Evolutionary conservation across 2,888 invertebrate genomes (phyloP), one percentile per base, ranked within the genome.

Genomic region (Mesochorus sp.): DNA sequence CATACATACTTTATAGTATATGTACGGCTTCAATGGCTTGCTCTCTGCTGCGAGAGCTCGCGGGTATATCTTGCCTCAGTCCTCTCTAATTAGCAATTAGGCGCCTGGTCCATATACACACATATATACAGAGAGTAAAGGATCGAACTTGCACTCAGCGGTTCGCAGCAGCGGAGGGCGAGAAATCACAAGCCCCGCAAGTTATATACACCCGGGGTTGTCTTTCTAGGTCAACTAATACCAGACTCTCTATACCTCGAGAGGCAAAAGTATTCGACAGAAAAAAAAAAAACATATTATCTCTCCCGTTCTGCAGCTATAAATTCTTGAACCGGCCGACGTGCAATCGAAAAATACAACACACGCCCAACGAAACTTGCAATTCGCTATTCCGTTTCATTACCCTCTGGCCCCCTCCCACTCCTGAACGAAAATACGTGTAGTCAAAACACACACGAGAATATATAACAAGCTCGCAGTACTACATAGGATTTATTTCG

Each of bases 1-100:
- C 21, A 61, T 34, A 26, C 31, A 55, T 68, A 24, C 55, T 14
- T 14, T 14, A 31, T 31, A 8, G 31, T 31, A 31, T 10, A 31
- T 10, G 10, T 12, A 42, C 14, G 3, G 21, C 37, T 21, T 37
- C 64, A 53, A 53, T 64, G 24, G 42, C 44, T 34, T 28, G 62
- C 64, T 74, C 47, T 37, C 21, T 37, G 59, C 67, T n/a, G n/a
- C n/a, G n/a, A n/a, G n/a, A n/a, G n/a, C n/a, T 72, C 72, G 73
- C 44, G 70, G 71, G 76, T 73, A 77, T 57, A 49, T 51, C 73
- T 80, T 77, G 76, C 85, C 49, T 6, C 73, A 62, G 74, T 86
- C 84, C 85, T 87, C 84, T 83, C 83, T 85, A 87, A 86, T 87
- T 86, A 86, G 85, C 85, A 87, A 86, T 86, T 85, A 86, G 83